Evolutionary conservation across 1,140 invertebrate species (phyloP).

Genomic region (Hycleus cichorii): DNA sequence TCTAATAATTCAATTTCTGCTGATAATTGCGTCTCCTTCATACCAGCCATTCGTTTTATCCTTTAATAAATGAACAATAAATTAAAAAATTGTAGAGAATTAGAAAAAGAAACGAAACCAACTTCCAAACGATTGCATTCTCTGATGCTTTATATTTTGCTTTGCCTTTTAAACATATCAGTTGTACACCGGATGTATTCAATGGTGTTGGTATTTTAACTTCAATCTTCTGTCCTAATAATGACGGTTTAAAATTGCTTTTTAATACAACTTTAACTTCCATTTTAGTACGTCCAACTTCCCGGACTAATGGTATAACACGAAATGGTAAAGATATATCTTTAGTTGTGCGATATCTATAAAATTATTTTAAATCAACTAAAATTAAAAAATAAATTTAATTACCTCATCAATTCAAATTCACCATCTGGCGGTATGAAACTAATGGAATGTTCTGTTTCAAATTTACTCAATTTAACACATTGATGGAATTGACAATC

Average conservation of each 20-base stretch:
- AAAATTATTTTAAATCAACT: conserved; percentile 9
- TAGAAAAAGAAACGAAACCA: conserved; percentile 42
- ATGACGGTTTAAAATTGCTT: conserved; percentile 98
- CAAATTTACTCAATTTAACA: conserved; percentile 99
- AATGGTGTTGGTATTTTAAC: conserved; percentile 97
- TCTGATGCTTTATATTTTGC: conserved; percentile 99
- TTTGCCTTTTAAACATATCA: conserved; percentile 98
- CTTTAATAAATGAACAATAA: conserved; percentile 41
- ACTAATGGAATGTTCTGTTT: conserved; percentile 99
- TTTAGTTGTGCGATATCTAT: conserved; percentile 97
- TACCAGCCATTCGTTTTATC: conserved; percentile 99
- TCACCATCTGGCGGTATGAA: conserved; percentile 99
- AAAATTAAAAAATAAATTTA: not conserved
- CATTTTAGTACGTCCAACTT: conserved; percentile 98
- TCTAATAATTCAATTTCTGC: conserved; percentile 99
- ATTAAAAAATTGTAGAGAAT: not conserved
- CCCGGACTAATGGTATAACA: conserved; percentile 95
- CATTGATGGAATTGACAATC: conserved; percentile 99
- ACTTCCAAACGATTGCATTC: conserved; percentile 99
- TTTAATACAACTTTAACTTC: conserved; percentile 99
- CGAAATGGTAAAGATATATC: conserved; percentile 99
- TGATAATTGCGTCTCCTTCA: conserved; percentile 99
- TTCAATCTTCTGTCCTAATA: conserved; percentile 98
- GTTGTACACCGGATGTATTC: conserved; percentile 97
- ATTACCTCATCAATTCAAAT: conserved; percentile 97